Evolutionary conservation across 2,888 invertebrate species (phyloP).

Genomic region (Anarsia innoxiella): DNA sequence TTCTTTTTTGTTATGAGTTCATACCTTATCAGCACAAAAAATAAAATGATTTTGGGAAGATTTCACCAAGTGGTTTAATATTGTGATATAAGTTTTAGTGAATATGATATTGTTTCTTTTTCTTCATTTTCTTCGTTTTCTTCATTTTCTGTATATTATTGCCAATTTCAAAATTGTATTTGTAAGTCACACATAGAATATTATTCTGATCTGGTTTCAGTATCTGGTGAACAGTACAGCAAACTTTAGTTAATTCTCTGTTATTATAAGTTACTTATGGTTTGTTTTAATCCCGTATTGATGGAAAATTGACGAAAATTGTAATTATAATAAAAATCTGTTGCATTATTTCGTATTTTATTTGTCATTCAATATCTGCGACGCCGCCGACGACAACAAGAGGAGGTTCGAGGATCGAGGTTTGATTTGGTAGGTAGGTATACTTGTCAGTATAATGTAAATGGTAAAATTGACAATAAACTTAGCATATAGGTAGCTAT

Average conservation of each 20-base stretch:
- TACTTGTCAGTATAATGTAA: too few species aligned
- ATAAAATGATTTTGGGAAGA: conserved; percentile 17
- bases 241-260: conserved; percentile 35
- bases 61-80: conserved; percentile 25
- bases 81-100: conserved; percentile 35
- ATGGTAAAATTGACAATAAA: too few species aligned
- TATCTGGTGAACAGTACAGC: conserved; percentile 15
- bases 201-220: conserved; percentile 10
- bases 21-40: too few species aligned
- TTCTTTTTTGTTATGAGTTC: too few species aligned
- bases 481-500: too few species aligned
- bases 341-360: too few species aligned
- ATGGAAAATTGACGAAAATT: conserved; percentile 47
- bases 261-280: conserved; percentile 40
- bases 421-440: conserved; percentile 11
- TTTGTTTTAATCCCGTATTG: conserved; percentile 45
- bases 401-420: too few species aligned
- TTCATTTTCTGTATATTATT: conserved; percentile 17
- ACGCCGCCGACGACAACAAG: too few species aligned
- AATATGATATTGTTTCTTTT: too few species aligned
- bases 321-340: conserved; percentile 58
- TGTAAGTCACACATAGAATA: conserved; percentile 15
- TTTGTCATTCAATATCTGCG: too few species aligned
- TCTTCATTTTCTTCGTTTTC: too few species aligned
- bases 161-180: conserved; percentile 23